Evolutionary conservation across 1,140 invertebrate species (phyloP).

Genomic region (Heliconius hewitsoni): DNA sequence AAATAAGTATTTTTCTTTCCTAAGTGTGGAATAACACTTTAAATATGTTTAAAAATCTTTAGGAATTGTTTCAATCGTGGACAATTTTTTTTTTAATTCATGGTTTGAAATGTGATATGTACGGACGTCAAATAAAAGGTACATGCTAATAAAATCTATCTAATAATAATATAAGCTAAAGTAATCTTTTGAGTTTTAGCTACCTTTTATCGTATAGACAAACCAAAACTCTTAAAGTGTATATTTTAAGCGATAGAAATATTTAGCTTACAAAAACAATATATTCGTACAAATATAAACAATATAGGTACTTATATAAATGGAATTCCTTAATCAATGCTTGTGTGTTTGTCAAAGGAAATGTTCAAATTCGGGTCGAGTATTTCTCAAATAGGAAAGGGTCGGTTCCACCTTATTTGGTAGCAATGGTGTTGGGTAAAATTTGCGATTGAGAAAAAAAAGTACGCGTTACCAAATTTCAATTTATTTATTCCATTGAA

Average conservation of each 20-base stretch:
- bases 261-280: no score
- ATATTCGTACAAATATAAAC: not conserved
- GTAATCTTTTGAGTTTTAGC: no score
- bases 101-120: no score
- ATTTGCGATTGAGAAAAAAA: slow-evolving; percentile 9
- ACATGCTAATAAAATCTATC: not conserved
- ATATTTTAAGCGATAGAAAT: no score
- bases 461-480: not conserved
- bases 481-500: not conserved
- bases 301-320: not conserved
- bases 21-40: no score
- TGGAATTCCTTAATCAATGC: not conserved
- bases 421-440: slow-evolving; percentile 1
- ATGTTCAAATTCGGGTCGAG: slow-evolving; percentile 27
- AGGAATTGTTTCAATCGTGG: no score
- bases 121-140: not conserved
- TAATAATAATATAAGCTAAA: no score
- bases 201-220: no score
- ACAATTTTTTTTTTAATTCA: not conserved
- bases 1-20: no score
- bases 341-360: slow-evolving; percentile 23
- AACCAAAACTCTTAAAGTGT: no score
- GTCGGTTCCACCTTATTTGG: slow-evolving; percentile 24
- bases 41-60: no score
- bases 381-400: slow-evolving; percentile 20